Base-by-base conservation (phyloP, 2,113 vertebrate species). In the Excalfactoria chinensis region DNA sequence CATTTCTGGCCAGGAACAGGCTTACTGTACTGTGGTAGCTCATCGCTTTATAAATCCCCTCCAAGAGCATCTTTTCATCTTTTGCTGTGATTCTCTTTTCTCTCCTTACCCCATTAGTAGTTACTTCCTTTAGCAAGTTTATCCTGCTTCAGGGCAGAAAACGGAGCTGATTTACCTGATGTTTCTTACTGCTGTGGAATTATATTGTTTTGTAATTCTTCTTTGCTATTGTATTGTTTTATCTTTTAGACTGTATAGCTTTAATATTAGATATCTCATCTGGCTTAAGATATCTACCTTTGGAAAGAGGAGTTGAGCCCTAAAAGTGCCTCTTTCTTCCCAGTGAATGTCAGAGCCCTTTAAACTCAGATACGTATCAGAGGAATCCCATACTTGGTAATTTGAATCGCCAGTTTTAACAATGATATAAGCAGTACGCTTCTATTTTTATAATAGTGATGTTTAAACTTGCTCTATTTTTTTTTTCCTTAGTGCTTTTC, bases 361-460 rank as follows among this genome's bases (percentile, higher is more conserved):
- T 62, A 80, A 79, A 75, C 0, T 8, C 48, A 48, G 25, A 66
- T 58, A 66, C 3, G 0, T 63, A 63, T 63, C 37, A 68, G 73
- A 81, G 51, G 58, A 91, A 84, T 84, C 40, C 74, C 58, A 82
- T 63, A 78, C 74, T 71, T 91, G 81, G 62, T 32, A 74, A 67
- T 81, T 34, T 89, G 25, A 68, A 78, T 74, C 12, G 3, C 58
- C 53, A 34, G 7, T 82, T 94, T 93, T 67, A 88, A 82, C 80
- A 89, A 80, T 64, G 35, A 76, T 81, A 64, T 13, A 68, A 94
- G 66, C 25, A 89, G 41, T 59, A 84, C 86, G 43, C 16, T 81
- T 84, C 70, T 89, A 68, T 84, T 94, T 93, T 89, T 78, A 89
- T 87, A 87, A 75, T 8, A 82, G 22, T n/a, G 53, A 69, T 87